phyloP scores from a whole-genome alignment of 2,888 invertebrate genomes.

The Aspidiotus rigidus region DNA sequence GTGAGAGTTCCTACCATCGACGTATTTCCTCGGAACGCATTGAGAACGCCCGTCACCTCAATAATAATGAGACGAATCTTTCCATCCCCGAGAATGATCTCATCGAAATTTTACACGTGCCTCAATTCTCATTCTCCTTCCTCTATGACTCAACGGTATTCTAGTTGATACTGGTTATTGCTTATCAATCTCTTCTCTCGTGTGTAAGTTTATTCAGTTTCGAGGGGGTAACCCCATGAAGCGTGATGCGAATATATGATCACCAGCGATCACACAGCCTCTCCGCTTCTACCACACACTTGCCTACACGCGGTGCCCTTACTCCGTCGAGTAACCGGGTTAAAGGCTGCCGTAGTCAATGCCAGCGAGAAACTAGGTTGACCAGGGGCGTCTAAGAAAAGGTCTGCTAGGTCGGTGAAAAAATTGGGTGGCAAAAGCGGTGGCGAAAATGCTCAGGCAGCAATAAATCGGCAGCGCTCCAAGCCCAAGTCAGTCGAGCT shows the following conservation, averaged over 20 bases:
- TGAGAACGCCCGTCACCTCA: no score
- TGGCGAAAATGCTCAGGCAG: background rate
- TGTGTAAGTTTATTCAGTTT: no score
- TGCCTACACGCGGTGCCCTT: background rate
- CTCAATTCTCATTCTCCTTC: no score
- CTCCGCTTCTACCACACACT: background rate
- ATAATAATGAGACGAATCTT: no score
- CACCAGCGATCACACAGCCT: background rate
- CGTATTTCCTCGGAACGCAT: no score
- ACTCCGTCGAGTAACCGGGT: background rate
- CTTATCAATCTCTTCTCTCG: no score
- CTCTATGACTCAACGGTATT: no score
- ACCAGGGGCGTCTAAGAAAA: background rate
- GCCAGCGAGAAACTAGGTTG: background rate
- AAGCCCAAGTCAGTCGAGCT: background rate
- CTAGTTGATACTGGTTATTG: no score
- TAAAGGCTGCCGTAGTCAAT: background rate
- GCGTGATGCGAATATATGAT: background rate
- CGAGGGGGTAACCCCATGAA: background rate
- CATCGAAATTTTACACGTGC: no score
- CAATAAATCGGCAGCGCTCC: background rate
- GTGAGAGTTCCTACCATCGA: no score
- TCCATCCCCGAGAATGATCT: no score
- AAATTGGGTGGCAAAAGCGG: background rate
- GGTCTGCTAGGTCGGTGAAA: background rate